These are phyloP conservation scores for Myopa tessellatipennis DNA, from an alignment of 2,888 invertebrate genomes.

Conservation along the genomic window DNA sequence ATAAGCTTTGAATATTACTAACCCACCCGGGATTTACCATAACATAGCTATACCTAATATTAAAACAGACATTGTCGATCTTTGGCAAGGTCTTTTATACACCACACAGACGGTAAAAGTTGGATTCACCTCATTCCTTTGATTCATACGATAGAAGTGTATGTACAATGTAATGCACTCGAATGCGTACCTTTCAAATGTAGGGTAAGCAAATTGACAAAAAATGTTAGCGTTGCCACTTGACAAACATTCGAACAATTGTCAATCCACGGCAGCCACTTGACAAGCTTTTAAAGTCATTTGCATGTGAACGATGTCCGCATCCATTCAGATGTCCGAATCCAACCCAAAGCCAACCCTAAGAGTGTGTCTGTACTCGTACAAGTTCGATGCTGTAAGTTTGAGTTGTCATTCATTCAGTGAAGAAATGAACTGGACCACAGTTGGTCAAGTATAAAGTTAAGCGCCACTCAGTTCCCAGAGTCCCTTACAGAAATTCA, in stretches of 20 bases:
- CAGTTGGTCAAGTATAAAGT: no score
- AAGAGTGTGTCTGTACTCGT: background rate
- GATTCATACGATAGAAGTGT: background rate
- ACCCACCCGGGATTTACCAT: background rate
- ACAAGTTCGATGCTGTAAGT: no score
- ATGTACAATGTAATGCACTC: no score
- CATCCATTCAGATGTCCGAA: constrained; percentile 25
- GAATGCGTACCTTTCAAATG: background rate
- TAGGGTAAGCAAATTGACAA: background rate
- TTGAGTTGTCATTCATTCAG: no score
- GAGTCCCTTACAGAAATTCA: no score
- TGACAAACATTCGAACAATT: constrained; percentile 24
- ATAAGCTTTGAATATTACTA: no score
- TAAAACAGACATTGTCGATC: background rate
- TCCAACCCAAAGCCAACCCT: background rate
- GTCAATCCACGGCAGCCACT: constrained; percentile 21
- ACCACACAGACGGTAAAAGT: background rate
- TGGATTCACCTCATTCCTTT: background rate
- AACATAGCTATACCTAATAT: background rate
- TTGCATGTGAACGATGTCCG: constrained; percentile 28
- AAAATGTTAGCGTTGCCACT: constrained; percentile 12
- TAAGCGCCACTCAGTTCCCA: no score
- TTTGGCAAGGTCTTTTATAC: background rate
- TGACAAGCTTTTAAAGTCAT: constrained; percentile 34
- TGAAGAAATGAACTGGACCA: no score